These are phyloP conservation scores for Alloscopus bannaensis DNA, from an alignment of 2,888 invertebrate genomes.

Conservation along the genomic window DNA sequence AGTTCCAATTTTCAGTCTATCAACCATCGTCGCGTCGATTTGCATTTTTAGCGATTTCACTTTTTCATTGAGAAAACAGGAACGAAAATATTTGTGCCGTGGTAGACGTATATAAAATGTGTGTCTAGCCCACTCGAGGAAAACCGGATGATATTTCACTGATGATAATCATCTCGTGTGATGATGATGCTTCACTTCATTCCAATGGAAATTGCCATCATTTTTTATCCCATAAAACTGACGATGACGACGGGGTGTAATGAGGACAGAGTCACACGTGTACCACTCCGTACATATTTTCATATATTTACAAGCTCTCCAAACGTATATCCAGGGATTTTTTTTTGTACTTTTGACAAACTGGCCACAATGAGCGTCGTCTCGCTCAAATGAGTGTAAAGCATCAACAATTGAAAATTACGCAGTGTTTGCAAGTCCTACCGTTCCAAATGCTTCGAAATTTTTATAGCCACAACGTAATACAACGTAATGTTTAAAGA, in stretches of 20 bases:
- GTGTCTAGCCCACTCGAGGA: no score
- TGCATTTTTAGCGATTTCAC: slow-evolving; percentile 22
- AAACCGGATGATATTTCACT: slow-evolving; percentile 17
- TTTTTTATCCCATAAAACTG: not conserved
- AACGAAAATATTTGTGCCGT: no score
- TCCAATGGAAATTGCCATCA: slow-evolving; percentile 12
- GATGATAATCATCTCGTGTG: slow-evolving; percentile 11
- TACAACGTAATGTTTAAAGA: not conserved
- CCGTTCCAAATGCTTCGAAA: not conserved
- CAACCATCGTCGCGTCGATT: slow-evolving; percentile 1
- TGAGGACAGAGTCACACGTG: not conserved
- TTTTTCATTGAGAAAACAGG: slow-evolving; percentile 9
- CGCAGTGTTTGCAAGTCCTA: not conserved
- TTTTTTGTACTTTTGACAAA: no score
- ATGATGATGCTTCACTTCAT: slow-evolving; percentile 8
- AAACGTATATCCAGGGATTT: not conserved
- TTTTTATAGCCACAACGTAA: not conserved
- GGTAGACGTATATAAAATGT: no score
- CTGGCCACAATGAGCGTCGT: no score
- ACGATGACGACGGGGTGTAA: not conserved
- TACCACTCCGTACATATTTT: not conserved
- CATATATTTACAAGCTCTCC: not conserved
- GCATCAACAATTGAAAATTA: no score
- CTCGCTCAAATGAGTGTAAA: no score
- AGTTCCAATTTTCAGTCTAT: slow-evolving; percentile 9